Evolutionary conservation across 1,140 invertebrate species (phyloP).

Genomic region (Caenorhabditis brenneri): DNA sequence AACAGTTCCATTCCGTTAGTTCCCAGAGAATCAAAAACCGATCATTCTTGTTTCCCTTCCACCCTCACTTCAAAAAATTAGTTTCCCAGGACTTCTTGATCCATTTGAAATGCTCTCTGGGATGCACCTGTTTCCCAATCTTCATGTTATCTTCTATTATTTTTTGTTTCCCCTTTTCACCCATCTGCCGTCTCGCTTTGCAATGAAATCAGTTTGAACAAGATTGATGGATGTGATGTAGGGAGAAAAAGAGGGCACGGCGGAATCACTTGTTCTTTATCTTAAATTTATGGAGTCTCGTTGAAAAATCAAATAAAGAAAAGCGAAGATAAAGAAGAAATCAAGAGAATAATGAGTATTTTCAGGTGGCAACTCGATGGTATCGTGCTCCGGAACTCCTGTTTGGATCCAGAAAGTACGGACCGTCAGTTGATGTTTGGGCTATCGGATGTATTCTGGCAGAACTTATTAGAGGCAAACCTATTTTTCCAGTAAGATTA

Average conservation of each 20-base stretch:
- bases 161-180: too few relatives aligned
- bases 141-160: slow-evolving; percentile 31
- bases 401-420: slow-evolving; percentile 91
- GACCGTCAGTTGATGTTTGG: slow-evolving; percentile 95
- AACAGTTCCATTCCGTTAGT: neutral
- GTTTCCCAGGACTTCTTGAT: neutral
- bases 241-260: neutral
- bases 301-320: slow-evolving; percentile 7
- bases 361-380: slow-evolving; percentile 84
- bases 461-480: slow-evolving; percentile 83
- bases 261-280: slow-evolving; percentile 6
- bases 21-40: neutral
- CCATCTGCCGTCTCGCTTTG: slow-evolving; percentile 10
- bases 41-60: too few relatives aligned
- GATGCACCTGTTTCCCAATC: slow-evolving; percentile 23
- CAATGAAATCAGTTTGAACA: slow-evolving; percentile 39
- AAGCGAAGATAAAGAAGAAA: neutral
- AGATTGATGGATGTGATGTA: slow-evolving; percentile 35
- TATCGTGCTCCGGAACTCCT: slow-evolving; percentile 84
- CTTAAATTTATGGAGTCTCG: slow-evolving; percentile 2
- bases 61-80: neutral
- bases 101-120: neutral
- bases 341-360: neutral
- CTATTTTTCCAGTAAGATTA: slow-evolving; percentile 92
- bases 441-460: slow-evolving; percentile 95